Percentiles rank a stretch among this genome's conserved stretches.
Evolutionary conservation across 1,140 invertebrate species (phyloP).

Genomic region (Calephelis nemesis): DNA sequence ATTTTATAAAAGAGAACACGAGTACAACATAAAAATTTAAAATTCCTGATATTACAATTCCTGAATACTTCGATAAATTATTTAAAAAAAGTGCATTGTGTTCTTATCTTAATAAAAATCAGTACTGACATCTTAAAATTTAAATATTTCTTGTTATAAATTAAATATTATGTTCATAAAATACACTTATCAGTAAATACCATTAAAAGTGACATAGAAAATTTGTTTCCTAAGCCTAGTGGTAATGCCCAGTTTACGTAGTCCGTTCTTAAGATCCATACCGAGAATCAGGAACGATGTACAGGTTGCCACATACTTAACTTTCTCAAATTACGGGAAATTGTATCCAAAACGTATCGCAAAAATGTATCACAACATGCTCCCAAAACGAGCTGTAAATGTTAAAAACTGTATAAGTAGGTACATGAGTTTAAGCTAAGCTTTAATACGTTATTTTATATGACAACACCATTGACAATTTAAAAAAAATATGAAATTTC

Average conservation of each 20-base stretch:
- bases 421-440: constrained; percentile 6
- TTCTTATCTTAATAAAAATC: constrained; percentile 67
- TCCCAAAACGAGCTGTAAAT: constrained; percentile 3
- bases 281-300: constrained; percentile 10
- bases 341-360: not conserved
- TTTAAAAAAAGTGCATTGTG: constrained; percentile 51
- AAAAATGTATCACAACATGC: not conserved
- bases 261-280: constrained; percentile 36
- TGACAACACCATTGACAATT: constrained; percentile 20
- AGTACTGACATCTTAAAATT: constrained; percentile 68
- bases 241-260: constrained; percentile 48
- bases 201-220: constrained; percentile 76
- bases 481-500: constrained; percentile 5
- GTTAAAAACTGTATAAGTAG: constrained; percentile 10
- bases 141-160: constrained; percentile 64
- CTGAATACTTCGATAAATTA: constrained; percentile 25
- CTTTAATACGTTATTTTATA: constrained; percentile 10
- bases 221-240: constrained; percentile 72
- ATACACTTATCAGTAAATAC: constrained; percentile 69
- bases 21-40: constrained; percentile 36
- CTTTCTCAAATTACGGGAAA: constrained; percentile 4
- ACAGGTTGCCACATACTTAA: constrained; percentile 13
- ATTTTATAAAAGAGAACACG: constrained; percentile 43
- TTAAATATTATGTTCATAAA: constrained; percentile 76
- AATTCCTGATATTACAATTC: not conserved